phyloP scores from a whole-genome alignment of 1,140 invertebrate species.

The Idris sp. region DNA sequence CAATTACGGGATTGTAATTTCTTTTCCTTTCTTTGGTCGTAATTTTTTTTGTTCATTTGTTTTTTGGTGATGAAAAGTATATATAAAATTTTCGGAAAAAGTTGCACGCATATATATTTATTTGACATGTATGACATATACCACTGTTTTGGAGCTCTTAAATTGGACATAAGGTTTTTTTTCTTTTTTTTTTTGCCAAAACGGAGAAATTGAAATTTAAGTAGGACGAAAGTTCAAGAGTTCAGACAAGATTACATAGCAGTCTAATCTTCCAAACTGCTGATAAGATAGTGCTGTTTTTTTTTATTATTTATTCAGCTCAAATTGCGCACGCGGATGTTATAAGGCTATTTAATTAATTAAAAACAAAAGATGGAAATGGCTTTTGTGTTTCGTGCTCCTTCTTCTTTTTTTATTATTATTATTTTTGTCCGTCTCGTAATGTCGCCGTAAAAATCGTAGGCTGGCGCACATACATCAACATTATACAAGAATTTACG shows the following conservation, averaged over 20 bases:
- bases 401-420: conserved; percentile 3
- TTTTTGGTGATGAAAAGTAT: no score
- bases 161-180: no score
- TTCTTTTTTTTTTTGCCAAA: no score
- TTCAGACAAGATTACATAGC: conserved; percentile 26
- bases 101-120: no score
- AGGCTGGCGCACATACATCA: conserved; percentile 42
- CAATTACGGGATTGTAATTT: no score
- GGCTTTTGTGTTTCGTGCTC: neutral
- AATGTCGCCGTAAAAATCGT: conserved; percentile 48
- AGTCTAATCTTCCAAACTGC: conserved; percentile 47
- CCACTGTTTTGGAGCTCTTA: no score
- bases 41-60: no score
- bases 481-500: conserved; percentile 58
- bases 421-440: no score
- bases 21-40: no score
- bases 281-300: conserved; percentile 36
- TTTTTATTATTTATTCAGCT: conserved; percentile 15
- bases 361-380: conserved; percentile 3
- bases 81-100: no score
- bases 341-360: conserved; percentile 10
- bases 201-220: conserved; percentile 41
- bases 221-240: conserved; percentile 56
- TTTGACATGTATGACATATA: no score
- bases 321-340: neutral